Percentiles rank a stretch among this genome's conserved stretches.
Conservation (phyloP, 2,113 vertebrate genomes). For the western clawed frog (Xenopus tropicalis) region UCB_Xtro_10.0 CM004450.2:81172001-81172500, state of each 20-base stretch:
- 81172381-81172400: too few relatives aligned
- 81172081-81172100: neutral
- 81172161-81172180: constrained; percentile 8
- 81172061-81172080: too few relatives aligned
- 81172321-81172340: neutral
- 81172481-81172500: too few relatives aligned
- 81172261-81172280: constrained; percentile 7
- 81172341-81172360: too few relatives aligned
- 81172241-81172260: neutral
- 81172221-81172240: neutral
- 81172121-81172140: neutral
- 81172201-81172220: constrained; percentile 9
- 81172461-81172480: too few relatives aligned
- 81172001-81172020: neutral
- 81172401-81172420: too few relatives aligned
- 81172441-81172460: too few relatives aligned
- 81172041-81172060: neutral
- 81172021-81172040: neutral
- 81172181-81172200: constrained; percentile 14
- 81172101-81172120: neutral
- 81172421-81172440: too few relatives aligned
- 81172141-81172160: constrained; percentile 5
- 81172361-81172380: too few relatives aligned
- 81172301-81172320: neutral
- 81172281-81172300: constrained; percentile 19